phyloP scores from a whole-genome alignment of 64 coral and sea anemone genomes.

The Trachythela sp. region DNA sequence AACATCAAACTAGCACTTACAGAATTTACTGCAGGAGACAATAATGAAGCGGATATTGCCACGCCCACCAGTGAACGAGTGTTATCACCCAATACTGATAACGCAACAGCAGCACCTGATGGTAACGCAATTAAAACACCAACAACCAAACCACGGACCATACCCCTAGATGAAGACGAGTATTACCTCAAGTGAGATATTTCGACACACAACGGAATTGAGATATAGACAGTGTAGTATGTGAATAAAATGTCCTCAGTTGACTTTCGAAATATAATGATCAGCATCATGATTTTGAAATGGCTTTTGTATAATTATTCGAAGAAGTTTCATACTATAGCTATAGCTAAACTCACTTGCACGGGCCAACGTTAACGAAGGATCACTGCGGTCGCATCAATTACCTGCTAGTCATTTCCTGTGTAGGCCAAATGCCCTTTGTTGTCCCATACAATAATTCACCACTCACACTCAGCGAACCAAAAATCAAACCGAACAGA shows the following conservation, averaged over 20 bases:
- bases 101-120: slow-evolving; percentile 15
- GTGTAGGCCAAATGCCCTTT: slow-evolving; percentile 4
- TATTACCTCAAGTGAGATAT: background rate
- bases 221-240: too few species aligned
- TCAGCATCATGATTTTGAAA: too few species aligned
- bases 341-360: too few species aligned
- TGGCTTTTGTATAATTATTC: too few species aligned
- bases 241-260: too few species aligned
- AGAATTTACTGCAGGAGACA: slow-evolving; percentile 4
- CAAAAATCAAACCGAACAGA: background rate
- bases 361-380: too few species aligned
- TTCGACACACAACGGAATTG: too few species aligned
- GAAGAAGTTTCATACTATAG: too few species aligned
- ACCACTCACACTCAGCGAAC: background rate
- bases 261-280: too few species aligned
- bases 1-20: too few species aligned
- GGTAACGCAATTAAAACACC: slow-evolving; percentile 10
- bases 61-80: background rate
- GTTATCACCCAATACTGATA: slow-evolving; percentile 13
- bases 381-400: too few species aligned
- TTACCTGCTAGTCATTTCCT: slow-evolving; percentile 12
- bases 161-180: background rate
- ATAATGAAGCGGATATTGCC: background rate
- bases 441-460: background rate
- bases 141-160: background rate